These are phyloP conservation scores for Anabacerthia variegaticeps DNA, from an alignment of 2,797 vertebrate genomes.

Conservation along the genomic window DNA sequence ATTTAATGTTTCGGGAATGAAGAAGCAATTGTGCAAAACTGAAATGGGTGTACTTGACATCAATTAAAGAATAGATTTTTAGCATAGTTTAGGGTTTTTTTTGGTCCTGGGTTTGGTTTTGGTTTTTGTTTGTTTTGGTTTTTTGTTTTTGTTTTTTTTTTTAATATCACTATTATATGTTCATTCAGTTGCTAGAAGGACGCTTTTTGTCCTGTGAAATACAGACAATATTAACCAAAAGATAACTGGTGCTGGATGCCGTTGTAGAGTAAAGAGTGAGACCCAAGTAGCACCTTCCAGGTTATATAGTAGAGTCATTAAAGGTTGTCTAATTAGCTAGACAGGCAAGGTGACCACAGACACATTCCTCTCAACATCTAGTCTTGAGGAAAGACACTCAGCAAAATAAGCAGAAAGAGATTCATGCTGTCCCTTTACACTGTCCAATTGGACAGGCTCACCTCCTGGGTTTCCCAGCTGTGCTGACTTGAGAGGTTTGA, in stretches of 20 bases:
- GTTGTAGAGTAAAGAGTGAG: neutral
- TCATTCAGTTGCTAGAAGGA: neutral
- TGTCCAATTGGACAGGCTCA: neutral
- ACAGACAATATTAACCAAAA: neutral
- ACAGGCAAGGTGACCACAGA: neutral
- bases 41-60: neutral
- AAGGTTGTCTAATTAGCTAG: neutral
- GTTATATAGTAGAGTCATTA: neutral
- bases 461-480: neutral
- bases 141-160: neutral
- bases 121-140: neutral
- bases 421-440: neutral
- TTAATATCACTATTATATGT: rapidly evolving
- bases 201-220: neutral
- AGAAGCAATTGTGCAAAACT: constrained; percentile 40
- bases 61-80: neutral
- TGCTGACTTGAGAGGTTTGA: neutral
- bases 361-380: neutral
- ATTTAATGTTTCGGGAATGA: constrained; percentile 28
- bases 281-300: neutral
- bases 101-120: too few species aligned
- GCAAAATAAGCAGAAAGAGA: neutral
- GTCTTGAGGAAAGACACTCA: neutral
- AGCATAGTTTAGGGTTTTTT: neutral
- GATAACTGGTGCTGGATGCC: neutral